These are phyloP conservation scores for Oligia fasciuncula DNA, from an alignment of 2,888 invertebrate genomes.

Conservation along the genomic window DNA sequence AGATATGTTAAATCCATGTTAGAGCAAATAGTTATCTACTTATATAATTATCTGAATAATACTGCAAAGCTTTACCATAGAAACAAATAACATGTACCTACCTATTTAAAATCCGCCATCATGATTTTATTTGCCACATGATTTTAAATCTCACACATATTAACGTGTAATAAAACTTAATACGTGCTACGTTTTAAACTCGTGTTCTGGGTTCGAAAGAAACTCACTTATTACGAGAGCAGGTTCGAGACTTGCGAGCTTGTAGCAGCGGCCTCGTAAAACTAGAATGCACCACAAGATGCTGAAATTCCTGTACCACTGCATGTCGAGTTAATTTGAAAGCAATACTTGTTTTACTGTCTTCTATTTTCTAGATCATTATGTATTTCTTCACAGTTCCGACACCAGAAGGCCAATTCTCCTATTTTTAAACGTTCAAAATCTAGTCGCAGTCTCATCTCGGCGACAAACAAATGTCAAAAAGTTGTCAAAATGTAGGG, in stretches of 20 bases:
- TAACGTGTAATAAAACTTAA: background rate
- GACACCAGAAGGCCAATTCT: too few relatives aligned
- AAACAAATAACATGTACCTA: background rate
- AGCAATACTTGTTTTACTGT: background rate
- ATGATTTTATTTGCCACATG: background rate
- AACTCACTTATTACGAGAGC: background rate
- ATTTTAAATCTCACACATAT: background rate
- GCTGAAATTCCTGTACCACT: background rate
- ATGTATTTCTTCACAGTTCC: conserved; percentile 20
- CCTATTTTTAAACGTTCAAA: too few relatives aligned
- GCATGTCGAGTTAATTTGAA: background rate
- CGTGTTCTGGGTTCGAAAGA: background rate
- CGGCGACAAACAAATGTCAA: too few relatives aligned
- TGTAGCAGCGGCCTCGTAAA: background rate
- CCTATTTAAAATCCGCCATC: background rate
- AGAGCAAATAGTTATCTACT: background rate
- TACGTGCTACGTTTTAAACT: background rate
- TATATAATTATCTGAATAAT: background rate
- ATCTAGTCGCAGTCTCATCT: too few relatives aligned
- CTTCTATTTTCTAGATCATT: conserved; percentile 13
- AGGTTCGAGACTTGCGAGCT: background rate
- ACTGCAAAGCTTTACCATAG: conserved; percentile 8
- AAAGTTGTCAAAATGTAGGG: too few relatives aligned
- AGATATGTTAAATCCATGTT: background rate
- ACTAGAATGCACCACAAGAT: background rate